These are phyloP conservation scores for Ammospiza caudacuta DNA, from an alignment of 2,113 vertebrate genomes.

Conservation along the genomic window DNA sequence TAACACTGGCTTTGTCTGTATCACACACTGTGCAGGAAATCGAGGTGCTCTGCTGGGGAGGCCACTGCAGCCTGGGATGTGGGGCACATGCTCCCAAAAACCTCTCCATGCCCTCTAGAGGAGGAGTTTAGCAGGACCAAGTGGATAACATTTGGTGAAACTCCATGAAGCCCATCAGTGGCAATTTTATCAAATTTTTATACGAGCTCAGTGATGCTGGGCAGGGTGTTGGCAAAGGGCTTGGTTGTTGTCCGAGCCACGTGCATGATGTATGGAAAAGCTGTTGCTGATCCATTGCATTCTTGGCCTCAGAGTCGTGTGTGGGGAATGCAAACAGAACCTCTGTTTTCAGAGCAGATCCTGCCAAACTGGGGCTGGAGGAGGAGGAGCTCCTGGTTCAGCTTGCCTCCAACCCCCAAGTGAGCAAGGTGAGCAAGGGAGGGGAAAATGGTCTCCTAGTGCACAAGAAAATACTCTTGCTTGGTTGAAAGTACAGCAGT, in stretches of 20 bases:
- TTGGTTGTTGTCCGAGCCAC: neutral
- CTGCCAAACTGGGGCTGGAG: neutral
- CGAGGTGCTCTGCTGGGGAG: fast-evolving
- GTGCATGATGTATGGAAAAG: fast-evolving
- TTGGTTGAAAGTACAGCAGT: neutral
- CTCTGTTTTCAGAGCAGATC: neutral
- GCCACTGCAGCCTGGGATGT: neutral
- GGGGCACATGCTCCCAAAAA: fast-evolving
- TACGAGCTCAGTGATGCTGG: neutral
- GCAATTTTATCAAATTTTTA: neutral
- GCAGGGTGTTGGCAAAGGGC: neutral
- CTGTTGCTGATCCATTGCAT: fast-evolving
- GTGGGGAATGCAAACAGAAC: neutral
- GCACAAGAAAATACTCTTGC: neutral
- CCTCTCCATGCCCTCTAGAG: neutral
- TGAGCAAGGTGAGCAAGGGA: neutral
- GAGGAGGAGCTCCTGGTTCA: neutral
- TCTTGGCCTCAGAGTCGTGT: fast-evolving
- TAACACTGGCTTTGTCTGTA: neutral
- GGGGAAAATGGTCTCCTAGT: neutral
- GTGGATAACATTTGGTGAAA: neutral
- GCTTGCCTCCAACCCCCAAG: neutral
- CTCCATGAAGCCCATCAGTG: neutral
- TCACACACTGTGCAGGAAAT: neutral
- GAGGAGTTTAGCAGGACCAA: neutral